Evolutionary conservation across 2,888 invertebrate species (phyloP).

Genomic region (Conistra vaccinii): DNA sequence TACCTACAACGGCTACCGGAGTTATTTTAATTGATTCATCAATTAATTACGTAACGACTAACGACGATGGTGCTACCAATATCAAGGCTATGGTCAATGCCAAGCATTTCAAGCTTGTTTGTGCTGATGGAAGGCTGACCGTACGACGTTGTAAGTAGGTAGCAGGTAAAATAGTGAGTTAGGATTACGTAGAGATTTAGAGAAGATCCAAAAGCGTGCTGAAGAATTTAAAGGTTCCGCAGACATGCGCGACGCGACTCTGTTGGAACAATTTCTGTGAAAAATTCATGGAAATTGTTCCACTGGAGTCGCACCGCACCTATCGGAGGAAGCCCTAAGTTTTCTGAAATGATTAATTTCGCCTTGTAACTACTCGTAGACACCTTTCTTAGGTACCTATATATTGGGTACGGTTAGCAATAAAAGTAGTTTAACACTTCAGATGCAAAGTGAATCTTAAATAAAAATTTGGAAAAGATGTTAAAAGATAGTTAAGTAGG

Average conservation of each 20-base stretch:
- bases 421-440: too few species aligned
- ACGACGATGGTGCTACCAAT: slow-evolving; percentile 3
- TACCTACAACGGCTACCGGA: background rate
- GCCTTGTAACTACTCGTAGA: too few species aligned
- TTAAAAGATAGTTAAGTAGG: too few species aligned
- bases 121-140: background rate
- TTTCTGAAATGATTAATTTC: background rate
- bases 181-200: background rate
- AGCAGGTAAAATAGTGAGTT: background rate
- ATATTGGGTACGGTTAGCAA: background rate
- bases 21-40: background rate
- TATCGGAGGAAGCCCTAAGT: too few species aligned
- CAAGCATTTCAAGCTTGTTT: background rate
- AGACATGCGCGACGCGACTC: background rate
- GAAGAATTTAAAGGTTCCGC: background rate
- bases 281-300: background rate
- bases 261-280: background rate
- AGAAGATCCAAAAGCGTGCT: background rate
- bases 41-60: slow-evolving; percentile 1
- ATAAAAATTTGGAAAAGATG: too few species aligned
- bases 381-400: background rate
- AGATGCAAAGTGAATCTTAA: too few species aligned
- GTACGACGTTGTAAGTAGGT: background rate
- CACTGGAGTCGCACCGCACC: background rate
- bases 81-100: slow-evolving; percentile 20